Evolutionary conservation across 2,888 invertebrate species (phyloP).

Genomic region (Aelia acuminata): DNA sequence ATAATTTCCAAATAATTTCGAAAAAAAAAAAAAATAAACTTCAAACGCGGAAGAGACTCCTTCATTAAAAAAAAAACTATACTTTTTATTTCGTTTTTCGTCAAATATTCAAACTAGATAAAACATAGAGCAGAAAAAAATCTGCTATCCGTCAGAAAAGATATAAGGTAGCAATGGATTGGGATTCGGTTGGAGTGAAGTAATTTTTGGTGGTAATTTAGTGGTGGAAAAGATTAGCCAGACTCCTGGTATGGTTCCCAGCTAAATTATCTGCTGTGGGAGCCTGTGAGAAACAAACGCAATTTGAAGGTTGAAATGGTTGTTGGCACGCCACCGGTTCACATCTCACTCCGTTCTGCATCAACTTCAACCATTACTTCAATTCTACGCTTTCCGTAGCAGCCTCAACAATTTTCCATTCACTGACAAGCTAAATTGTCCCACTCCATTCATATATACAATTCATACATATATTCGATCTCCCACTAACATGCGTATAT

Average conservation of each 20-base stretch:
- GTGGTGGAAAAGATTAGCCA: background rate
- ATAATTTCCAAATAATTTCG: too few species aligned
- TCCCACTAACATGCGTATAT: too few species aligned
- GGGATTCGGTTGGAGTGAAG: background rate
- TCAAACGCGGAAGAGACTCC: too few species aligned
- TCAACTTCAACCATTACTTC: background rate
- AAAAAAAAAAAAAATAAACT: too few species aligned
- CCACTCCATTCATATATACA: background rate
- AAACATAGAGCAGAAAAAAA: background rate
- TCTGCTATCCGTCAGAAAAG: background rate
- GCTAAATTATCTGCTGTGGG: conserved; percentile 9
- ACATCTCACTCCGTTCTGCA: background rate
- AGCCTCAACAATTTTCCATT: background rate
- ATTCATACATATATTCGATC: too few species aligned
- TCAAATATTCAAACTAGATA: background rate
- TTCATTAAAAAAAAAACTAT: background rate
- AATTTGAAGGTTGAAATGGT: conserved; percentile 3
- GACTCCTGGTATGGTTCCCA: conserved; percentile 6
- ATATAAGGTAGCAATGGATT: background rate
- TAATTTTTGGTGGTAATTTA: conserved; percentile 17
- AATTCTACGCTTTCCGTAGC: background rate
- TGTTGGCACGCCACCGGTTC: conserved; percentile 16
- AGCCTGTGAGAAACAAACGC: conserved; percentile 26
- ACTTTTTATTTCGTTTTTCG: background rate
- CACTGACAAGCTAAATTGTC: background rate